Percentiles rank a stretch among this genome's conserved stretches.
These are phyloP conservation scores for Oegoconia quadripuncta DNA, from an alignment of 2,888 invertebrate species.

Conservation along the genomic window DNA sequence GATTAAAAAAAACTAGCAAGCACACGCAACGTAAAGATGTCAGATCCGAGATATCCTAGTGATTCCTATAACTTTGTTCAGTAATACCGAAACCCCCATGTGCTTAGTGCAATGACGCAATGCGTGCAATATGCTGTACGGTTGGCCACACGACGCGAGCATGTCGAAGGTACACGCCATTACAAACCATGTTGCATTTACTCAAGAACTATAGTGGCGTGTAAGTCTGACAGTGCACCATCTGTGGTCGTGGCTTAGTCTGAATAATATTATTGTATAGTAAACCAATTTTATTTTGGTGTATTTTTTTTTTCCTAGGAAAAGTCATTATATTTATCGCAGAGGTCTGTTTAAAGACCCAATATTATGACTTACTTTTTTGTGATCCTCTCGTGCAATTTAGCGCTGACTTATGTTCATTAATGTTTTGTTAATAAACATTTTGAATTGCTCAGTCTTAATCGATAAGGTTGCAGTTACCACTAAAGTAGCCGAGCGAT, in stretches of 20 bases:
- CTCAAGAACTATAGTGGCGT: conserved; percentile 1
- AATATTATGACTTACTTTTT: conserved; percentile 10
- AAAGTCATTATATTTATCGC: conserved; percentile 47
- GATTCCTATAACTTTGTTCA: background rate
- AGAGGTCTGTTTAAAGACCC: conserved; percentile 66
- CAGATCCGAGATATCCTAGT: background rate
- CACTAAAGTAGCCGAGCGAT: background rate
- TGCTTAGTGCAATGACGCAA: background rate
- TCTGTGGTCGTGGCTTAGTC: conserved; percentile 17
- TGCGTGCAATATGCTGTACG: conserved; percentile 1
- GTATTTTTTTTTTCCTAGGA: conserved; percentile 57
- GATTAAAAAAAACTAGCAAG: too few species aligned
- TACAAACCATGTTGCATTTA: conserved; percentile 13
- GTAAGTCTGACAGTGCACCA: conserved; percentile 1
- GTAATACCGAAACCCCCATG: background rate
- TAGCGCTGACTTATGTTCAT: conserved; percentile 4
- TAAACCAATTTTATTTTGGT: conserved; percentile 52
- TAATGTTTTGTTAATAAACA: conserved; percentile 3
- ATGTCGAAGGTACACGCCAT: background rate
- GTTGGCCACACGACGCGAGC: background rate
- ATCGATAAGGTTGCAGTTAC: background rate
- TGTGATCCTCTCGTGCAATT: conserved; percentile 22
- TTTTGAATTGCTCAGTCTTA: conserved; percentile 14
- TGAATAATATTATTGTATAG: conserved; percentile 33
- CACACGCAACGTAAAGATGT: too few species aligned